Conservation (phyloP, 1,140 invertebrate genomes). For the Neotoxoptera formosana region DNA sequence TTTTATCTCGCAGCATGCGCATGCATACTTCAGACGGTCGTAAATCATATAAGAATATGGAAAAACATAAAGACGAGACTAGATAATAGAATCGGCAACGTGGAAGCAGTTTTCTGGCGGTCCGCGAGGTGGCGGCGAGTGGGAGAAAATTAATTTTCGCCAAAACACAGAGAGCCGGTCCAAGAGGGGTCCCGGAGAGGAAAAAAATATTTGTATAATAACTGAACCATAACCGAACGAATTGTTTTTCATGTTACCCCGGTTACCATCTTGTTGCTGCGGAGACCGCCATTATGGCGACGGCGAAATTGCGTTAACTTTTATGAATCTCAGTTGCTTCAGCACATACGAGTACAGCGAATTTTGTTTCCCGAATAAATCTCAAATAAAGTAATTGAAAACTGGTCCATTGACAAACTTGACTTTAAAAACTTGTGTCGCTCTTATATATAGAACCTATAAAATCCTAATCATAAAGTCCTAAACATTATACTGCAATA, state of each 20-base stretch:
- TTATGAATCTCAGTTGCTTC: not conserved
- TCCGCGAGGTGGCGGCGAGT: not conserved
- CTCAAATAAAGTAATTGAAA: not conserved
- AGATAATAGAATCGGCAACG: slow-evolving; percentile 43
- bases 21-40: slow-evolving; percentile 15
- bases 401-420: not conserved
- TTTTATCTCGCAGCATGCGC: slow-evolving; percentile 20
- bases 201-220: slow-evolving; percentile 13
- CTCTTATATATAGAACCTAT: no score
- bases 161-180: not conserved
- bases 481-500: no score
- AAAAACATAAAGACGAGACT: slow-evolving; percentile 48
- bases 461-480: no score
- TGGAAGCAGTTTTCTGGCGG: not conserved
- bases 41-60: slow-evolving; percentile 55
- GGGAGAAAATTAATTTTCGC: slow-evolving; percentile 49
- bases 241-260: slow-evolving; percentile 44
- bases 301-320: not conserved
- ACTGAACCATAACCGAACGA: not conserved
- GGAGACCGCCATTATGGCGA: slow-evolving; percentile 30
- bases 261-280: not conserved
- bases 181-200: not conserved
- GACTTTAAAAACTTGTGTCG: not conserved
- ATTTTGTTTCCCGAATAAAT: not conserved
- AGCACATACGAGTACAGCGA: not conserved